Evolutionary conservation across 2,888 invertebrate genomes (phyloP), one percentile per base, ranked within the genome.

Genomic region (Apodemia duryi): DNA sequence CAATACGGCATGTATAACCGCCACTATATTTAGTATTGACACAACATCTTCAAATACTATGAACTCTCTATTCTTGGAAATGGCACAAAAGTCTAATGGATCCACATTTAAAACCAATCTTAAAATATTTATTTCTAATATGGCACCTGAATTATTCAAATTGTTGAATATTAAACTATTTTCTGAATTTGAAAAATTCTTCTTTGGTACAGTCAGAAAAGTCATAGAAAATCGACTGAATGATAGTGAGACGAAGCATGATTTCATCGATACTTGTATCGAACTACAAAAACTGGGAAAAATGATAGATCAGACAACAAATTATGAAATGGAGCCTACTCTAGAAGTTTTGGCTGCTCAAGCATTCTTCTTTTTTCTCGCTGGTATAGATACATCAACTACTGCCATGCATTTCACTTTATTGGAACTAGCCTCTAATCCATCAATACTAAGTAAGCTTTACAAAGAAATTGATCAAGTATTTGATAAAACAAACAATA

Each of bases 291-390:
- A 72, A 0, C 64, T 67, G 60, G 72, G 72, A 11, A 43, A 68
- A 63, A 69, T 75, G 66, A 51, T 61, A 9, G 73, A 75, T 67
- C 6, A 32, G 13, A 54, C 51, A 6, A 72, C 72, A n/a, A 70
- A 71, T 0, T 72, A 69, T 51, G 67, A 74, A 52, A 57, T 73
- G 7, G 74, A 78, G 28, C 68, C 79, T 5, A 77, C 77, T 2
- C 75, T 81, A 10, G 74, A 74, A 73, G 21, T 88, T 1, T 57
- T 91, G 35, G 84, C 87, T 2, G 86, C 89, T 1, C 91, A 92
- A 71, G 86, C 88, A 0, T 88, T 92, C 63, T 83, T 91, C 68
- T 92, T 92, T 66, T 90, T 90, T 52, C 32, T 81, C 2, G 90
- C 82, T 2, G 90, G 91, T 0, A 86, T 82, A 63, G 88, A 88